Percentiles rank a stretch among this genome's conserved stretches.
These are phyloP conservation scores for Dinoponera quadriceps DNA, from an alignment of 1,140 invertebrate genomes.

Conservation along the genomic window DNA sequence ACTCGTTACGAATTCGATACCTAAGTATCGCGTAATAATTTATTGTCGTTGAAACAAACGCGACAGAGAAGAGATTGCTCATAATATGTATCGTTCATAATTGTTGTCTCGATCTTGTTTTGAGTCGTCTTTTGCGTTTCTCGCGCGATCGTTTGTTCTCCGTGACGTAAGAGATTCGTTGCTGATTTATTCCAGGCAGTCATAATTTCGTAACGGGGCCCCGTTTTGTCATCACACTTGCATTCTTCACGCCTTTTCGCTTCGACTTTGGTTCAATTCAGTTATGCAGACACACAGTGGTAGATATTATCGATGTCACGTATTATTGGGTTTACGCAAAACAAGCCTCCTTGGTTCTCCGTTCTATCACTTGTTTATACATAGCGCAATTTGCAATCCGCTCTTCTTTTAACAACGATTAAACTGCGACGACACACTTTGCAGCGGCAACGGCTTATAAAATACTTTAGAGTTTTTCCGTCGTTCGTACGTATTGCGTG, in stretches of 20 bases:
- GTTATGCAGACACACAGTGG: constrained; percentile 50
- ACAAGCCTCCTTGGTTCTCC: constrained; percentile 31
- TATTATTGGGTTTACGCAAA: constrained; percentile 42
- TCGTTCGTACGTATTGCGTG: neutral
- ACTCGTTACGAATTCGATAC: constrained; percentile 43
- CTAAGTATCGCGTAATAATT: constrained; percentile 1
- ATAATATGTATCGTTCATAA: constrained; percentile 4
- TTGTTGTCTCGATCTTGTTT: neutral
- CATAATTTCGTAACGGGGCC: constrained; percentile 40
- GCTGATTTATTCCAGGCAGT: neutral
- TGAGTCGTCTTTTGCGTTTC: neutral
- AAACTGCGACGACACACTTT: constrained; percentile 33
- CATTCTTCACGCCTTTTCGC: constrained; percentile 34
- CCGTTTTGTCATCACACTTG: constrained; percentile 21
- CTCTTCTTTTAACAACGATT: constrained; percentile 5
- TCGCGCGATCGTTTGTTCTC: constrained; percentile 1
- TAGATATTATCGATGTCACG: constrained; percentile 50
- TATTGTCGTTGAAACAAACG: neutral
- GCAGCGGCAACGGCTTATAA: constrained; percentile 15
- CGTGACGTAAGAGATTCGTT: neutral
- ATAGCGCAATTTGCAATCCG: neutral
- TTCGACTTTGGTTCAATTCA: constrained; percentile 38
- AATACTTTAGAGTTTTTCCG: constrained; percentile 2
- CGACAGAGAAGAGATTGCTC: neutral
- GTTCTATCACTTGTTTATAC: constrained; percentile 22